Conservation (phyloP, 2,888 invertebrate species). For the Xestia c-nigrum region DNA sequence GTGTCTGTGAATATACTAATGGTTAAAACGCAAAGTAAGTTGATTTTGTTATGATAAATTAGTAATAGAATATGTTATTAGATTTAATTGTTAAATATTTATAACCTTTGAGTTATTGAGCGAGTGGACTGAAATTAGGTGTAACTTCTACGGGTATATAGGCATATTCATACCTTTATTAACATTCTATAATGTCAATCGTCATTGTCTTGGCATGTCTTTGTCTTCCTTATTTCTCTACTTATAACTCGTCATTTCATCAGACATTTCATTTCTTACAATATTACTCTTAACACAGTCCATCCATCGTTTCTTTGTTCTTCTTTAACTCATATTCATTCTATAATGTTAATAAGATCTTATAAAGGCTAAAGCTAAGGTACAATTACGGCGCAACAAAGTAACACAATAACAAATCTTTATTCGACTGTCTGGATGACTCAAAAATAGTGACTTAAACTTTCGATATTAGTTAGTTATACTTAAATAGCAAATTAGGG, state of each 20-base stretch:
- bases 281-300: no score
- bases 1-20: background rate
- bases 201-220: no score
- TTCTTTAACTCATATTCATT: background rate
- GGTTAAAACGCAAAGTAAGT: slow-evolving; percentile 13
- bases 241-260: no score
- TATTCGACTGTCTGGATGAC: background rate
- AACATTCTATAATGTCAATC: background rate
- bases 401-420: background rate
- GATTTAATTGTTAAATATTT: background rate
- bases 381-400: background rate
- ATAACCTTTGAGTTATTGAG: background rate
- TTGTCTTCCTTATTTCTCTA: no score
- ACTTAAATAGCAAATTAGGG: background rate
- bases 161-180: background rate
- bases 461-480: background rate
- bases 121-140: background rate
- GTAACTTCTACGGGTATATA: background rate
- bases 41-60: background rate
- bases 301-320: no score
- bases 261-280: no score
- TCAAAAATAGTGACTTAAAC: background rate
- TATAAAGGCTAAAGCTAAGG: background rate
- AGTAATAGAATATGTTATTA: background rate
- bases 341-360: background rate